Conservation (phyloP, 1,140 invertebrate species). For the Meteorus sp. region DNA sequence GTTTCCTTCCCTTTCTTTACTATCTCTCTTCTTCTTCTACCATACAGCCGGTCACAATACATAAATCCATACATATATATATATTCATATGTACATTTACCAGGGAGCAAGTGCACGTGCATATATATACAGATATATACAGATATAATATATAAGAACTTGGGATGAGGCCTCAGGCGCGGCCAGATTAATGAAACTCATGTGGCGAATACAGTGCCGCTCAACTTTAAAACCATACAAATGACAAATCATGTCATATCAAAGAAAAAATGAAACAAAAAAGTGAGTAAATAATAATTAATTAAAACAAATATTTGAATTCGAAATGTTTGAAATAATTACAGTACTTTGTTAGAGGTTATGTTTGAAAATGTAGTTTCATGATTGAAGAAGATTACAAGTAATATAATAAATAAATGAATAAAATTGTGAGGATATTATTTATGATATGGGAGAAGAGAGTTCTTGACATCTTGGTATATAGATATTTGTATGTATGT, state of each 20-base stretch:
- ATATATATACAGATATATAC: background rate
- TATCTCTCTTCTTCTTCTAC: background rate
- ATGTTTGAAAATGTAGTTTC: too few species aligned
- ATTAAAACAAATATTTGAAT: background rate
- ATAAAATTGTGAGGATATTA: conserved; percentile 1
- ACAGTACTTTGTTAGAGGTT: too few species aligned
- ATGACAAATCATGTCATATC: too few species aligned
- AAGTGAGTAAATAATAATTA: too few species aligned
- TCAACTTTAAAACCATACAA: conserved; percentile 29
- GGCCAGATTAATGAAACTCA: conserved; percentile 51
- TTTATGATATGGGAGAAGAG: conserved; percentile 12
- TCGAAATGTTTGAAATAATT: background rate
- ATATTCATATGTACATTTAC: conserved; percentile 19
- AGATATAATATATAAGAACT: conserved; percentile 25
- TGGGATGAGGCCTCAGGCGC: conserved; percentile 39
- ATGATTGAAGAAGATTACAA: background rate
- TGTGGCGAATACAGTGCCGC: conserved; percentile 37
- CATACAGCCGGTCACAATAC: conserved; percentile 11
- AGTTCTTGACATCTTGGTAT: background rate
- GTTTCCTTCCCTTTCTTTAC: background rate
- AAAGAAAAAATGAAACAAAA: too few species aligned
- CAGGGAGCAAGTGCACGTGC: conserved; percentile 12
- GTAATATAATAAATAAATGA: conserved; percentile 1
- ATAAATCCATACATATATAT: background rate
- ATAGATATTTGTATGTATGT: background rate